These are phyloP conservation scores for Sorex fumeus DNA, from an alignment of 2,113 vertebrate genomes.

Conservation along the genomic window DNA sequence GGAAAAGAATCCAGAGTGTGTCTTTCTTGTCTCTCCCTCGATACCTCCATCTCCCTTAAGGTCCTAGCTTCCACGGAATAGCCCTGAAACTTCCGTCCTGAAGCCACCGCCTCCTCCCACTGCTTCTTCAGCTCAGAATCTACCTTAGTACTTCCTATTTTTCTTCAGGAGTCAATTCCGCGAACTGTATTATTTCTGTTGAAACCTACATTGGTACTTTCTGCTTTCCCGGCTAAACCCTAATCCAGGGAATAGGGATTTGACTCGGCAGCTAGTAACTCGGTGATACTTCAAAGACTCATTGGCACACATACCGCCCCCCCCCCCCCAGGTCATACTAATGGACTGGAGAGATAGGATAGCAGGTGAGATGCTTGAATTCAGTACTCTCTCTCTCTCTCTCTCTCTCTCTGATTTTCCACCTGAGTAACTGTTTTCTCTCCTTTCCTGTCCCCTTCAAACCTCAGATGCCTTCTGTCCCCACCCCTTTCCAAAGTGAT, in stretches of 20 bases:
- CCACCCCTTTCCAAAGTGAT: not conserved
- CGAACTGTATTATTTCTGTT: not conserved
- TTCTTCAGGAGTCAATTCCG: not conserved
- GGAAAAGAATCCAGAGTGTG: not conserved
- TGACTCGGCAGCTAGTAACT: not conserved
- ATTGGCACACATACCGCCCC: no score
- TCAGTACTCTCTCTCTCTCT: no score
- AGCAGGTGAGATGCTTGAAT: no score
- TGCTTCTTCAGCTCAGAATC: not conserved
- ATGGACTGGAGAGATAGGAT: no score
- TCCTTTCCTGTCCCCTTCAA: no score
- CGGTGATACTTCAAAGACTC: no score
- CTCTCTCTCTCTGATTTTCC: no score
- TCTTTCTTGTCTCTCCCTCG: not conserved
- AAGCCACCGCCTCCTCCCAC: not conserved
- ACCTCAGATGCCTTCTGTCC: not conserved
- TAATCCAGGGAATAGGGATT: not conserved
- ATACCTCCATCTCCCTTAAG: not conserved
- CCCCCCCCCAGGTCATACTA: no score
- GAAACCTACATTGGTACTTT: not conserved
- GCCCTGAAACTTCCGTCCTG: no score
- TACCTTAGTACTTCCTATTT: not conserved
- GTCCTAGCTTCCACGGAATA: not conserved
- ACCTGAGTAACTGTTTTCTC: no score
- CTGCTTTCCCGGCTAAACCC: not conserved